Conservation (phyloP, 2,888 invertebrate genomes). For the Oligia strigilis region DNA sequence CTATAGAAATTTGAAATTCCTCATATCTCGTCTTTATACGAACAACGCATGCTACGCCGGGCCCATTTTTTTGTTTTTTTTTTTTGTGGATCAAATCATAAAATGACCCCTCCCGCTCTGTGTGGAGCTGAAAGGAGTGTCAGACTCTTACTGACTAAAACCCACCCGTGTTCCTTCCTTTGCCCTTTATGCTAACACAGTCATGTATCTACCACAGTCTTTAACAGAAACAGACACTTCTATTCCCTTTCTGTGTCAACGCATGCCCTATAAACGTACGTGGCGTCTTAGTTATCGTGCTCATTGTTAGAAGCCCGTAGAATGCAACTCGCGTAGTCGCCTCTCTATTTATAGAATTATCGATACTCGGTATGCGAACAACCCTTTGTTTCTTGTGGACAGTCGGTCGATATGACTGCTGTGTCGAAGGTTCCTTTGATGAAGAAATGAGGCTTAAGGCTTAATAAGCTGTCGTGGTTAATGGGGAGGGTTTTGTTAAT, state of each 20-base stretch:
- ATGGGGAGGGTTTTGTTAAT: background rate
- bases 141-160: no score
- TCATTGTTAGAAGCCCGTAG: conserved; percentile 76
- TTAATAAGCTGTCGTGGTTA: background rate
- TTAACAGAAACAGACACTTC: conserved; percentile 21
- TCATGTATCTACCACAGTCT: conserved; percentile 1
- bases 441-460: conserved; percentile 17
- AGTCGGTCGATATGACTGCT: conserved; percentile 49
- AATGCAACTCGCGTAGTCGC: conserved; percentile 66
- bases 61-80: no score
- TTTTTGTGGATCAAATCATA: no score
- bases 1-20: no score
- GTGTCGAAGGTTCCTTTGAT: conserved; percentile 23
- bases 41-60: no score
- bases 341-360: conserved; percentile 76
- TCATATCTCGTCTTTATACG: no score
- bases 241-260: conserved; percentile 63
- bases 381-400: conserved; percentile 68
- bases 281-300: conserved; percentile 58
- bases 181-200: no score
- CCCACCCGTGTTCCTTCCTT: no score
- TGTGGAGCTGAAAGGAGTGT: no score
- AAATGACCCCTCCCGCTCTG: no score
- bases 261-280: conserved; percentile 60
- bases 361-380: conserved; percentile 61